Evolutionary conservation across 2,113 vertebrate species (phyloP).

Genomic region (Gadus macrocephalus): DNA sequence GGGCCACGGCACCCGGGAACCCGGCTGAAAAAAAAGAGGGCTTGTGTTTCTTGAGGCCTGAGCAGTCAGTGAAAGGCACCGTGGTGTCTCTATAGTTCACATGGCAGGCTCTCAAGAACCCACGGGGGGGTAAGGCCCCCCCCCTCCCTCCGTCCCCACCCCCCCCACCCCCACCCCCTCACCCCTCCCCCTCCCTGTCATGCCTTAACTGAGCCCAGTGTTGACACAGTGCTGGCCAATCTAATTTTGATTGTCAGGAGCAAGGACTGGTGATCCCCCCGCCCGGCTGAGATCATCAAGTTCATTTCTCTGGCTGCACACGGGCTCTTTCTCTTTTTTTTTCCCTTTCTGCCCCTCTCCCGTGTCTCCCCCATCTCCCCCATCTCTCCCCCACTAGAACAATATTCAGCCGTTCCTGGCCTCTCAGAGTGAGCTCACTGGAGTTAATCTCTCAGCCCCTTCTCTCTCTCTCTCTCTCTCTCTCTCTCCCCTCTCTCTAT

Average conservation of each 20-base stretch:
- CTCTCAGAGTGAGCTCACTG: slow-evolving; percentile 73
- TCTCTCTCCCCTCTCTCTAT: slow-evolving; percentile 40
- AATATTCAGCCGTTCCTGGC: slow-evolving; percentile 76
- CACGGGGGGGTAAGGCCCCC: slow-evolving; percentile 56
- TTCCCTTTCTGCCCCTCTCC: not conserved
- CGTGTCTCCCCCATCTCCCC: slow-evolving; percentile 19
- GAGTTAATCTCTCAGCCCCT: slow-evolving; percentile 74
- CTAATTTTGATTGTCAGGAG: slow-evolving; percentile 76
- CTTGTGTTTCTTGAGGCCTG: slow-evolving; percentile 65
- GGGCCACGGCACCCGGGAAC: too few relatives aligned
- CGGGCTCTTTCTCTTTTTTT: slow-evolving; percentile 45
- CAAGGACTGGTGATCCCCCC: slow-evolving; percentile 67
- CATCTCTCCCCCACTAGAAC: slow-evolving; percentile 67
- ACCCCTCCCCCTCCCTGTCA: slow-evolving; percentile 61
- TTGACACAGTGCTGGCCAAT: slow-evolving; percentile 77
- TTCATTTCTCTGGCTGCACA: slow-evolving; percentile 75
- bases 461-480: slow-evolving; percentile 22
- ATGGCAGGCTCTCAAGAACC: slow-evolving; percentile 74
- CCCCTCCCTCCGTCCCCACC: slow-evolving; percentile 15
- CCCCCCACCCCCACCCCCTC: slow-evolving; percentile 54
- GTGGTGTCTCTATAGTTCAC: slow-evolving; percentile 77
- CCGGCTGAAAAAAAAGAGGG: slow-evolving; percentile 38
- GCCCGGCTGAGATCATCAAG: slow-evolving; percentile 75
- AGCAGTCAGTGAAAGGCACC: slow-evolving; percentile 75
- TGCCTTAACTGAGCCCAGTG: slow-evolving; percentile 70